Evolutionary conservation across 2,888 invertebrate genomes (phyloP).

Genomic region (Strigamia maritima): DNA sequence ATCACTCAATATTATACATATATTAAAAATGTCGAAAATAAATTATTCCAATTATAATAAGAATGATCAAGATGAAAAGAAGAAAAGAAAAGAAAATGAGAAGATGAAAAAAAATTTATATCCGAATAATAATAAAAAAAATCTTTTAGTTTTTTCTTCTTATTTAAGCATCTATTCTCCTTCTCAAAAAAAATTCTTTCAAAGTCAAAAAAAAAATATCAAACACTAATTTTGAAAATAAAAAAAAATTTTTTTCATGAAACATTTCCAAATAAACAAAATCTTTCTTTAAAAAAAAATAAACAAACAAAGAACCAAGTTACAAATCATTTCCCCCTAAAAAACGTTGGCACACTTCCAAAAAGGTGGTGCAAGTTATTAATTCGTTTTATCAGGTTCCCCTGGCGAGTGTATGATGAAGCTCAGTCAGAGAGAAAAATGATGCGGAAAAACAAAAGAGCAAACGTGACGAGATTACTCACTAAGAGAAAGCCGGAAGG

Average conservation of each 20-base stretch:
- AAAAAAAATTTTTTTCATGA: background rate
- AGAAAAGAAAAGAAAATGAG: no score
- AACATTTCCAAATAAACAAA: background rate
- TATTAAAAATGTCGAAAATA: no score
- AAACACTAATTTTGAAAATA: constrained; percentile 6
- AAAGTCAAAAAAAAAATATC: background rate
- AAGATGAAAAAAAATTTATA: no score
- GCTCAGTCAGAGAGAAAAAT: constrained; percentile 32
- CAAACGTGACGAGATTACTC: constrained; percentile 31
- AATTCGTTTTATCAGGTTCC: constrained; percentile 28
- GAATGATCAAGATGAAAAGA: no score
- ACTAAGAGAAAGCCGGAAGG: constrained; percentile 25
- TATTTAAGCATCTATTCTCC: background rate
- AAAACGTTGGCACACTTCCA: constrained; percentile 3
- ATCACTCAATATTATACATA: background rate
- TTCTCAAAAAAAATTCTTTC: background rate
- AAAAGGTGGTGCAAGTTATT: constrained; percentile 33
- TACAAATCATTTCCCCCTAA: constrained; percentile 7
- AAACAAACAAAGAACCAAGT: background rate
- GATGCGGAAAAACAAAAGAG: constrained; percentile 34
- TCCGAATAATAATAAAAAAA: no score
- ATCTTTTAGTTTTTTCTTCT: background rate
- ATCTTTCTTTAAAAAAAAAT: background rate
- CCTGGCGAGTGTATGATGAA: constrained; percentile 32
- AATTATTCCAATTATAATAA: no score